A percentile compares a stretch with the other conserved stretches of the same genome.
Conservation (phyloP, 2,113 vertebrate species). For the Clarias macrocephalus region DNA sequence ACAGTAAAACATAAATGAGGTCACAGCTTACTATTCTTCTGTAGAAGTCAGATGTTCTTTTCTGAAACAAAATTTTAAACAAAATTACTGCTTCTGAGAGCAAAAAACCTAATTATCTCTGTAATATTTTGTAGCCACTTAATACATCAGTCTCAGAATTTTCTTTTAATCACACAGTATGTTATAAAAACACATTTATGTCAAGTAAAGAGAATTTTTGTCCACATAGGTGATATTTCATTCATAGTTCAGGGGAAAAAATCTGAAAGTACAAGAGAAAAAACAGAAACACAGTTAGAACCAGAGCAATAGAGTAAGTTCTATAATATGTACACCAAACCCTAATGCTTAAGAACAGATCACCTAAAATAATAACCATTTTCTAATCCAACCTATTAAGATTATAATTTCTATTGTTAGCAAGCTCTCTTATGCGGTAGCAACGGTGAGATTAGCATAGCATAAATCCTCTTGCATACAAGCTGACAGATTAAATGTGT, state of each 20-base stretch:
- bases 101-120: neutral
- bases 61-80: conserved; percentile 73
- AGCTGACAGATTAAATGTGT: conserved; percentile 59
- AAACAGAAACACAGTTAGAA: neutral
- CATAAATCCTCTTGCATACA: conserved; percentile 64
- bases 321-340: neutral
- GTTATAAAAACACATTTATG: neutral
- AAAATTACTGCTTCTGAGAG: neutral
- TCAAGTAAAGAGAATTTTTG: neutral
- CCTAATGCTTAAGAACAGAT: neutral
- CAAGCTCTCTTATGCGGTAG: neutral
- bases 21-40: conserved; percentile 84
- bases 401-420: conserved; percentile 24
- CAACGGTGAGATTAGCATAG: conserved; percentile 46
- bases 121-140: neutral
- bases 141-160: neutral
- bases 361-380: neutral
- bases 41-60: conserved; percentile 80
- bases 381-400: no score
- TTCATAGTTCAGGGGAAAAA: conserved; percentile 2
- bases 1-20: neutral
- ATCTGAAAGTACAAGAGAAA: conserved; percentile 38
- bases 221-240: neutral
- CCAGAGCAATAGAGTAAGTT: neutral
- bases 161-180: neutral